phyloP scores from a whole-genome alignment of 2,888 invertebrate genomes.

The Ophion ellenae region DNA sequence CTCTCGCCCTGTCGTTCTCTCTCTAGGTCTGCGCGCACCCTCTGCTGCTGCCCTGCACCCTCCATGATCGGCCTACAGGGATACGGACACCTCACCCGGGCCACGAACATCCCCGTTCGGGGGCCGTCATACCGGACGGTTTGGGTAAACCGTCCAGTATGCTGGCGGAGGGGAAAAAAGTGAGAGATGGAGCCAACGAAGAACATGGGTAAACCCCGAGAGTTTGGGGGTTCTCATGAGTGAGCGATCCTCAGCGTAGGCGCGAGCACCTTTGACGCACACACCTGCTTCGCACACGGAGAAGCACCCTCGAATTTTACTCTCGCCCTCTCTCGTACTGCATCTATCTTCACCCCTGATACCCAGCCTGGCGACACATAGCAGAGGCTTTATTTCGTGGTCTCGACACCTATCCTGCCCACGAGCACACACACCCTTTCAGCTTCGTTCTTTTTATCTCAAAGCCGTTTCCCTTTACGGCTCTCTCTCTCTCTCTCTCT shows the following conservation, averaged over 20 bases:
- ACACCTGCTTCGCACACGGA: constrained; percentile 63
- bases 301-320: constrained; percentile 60
- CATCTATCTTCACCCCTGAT: constrained; percentile 53
- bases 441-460: constrained; percentile 77
- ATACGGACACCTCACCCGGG: constrained; percentile 31
- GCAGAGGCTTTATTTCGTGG: constrained; percentile 68
- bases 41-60: constrained; percentile 40
- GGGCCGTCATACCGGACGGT: background rate
- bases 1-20: constrained; percentile 7
- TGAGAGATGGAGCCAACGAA: constrained; percentile 18
- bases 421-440: constrained; percentile 25
- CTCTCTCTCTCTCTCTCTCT: constrained; percentile 64
- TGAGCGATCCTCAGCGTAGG: constrained; percentile 39
- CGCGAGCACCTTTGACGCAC: constrained; percentile 64
- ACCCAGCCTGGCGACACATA: constrained; percentile 41
- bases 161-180: constrained; percentile 6
- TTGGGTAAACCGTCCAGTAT: constrained; percentile 32
- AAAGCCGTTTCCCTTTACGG: constrained; percentile 81
- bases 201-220: constrained; percentile 43
- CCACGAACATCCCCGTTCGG: constrained; percentile 29
- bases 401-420: constrained; percentile 59
- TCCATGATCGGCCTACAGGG: constrained; percentile 30
- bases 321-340: constrained; percentile 43
- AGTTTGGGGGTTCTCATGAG: constrained; percentile 57
- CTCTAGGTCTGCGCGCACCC: constrained; percentile 44